Conservation (phyloP, 2,888 invertebrate species). For the Tolmerus cingulatus region DNA sequence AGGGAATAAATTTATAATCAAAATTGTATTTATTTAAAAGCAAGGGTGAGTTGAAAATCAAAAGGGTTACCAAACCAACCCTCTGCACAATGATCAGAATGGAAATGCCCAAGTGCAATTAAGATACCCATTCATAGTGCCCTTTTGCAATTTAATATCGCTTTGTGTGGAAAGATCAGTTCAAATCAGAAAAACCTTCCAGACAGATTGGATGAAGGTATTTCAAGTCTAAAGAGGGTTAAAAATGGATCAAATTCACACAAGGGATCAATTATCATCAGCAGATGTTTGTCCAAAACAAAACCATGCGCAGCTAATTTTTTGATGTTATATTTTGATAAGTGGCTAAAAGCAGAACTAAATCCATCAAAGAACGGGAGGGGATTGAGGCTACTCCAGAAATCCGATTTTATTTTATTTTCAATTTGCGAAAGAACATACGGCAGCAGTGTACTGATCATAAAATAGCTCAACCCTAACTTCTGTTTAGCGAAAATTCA, state of each 20-base stretch:
- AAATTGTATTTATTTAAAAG: neutral
- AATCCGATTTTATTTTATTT: neutral
- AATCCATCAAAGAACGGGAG: neutral
- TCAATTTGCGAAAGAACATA: neutral
- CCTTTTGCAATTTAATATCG: slow-evolving; percentile 18
- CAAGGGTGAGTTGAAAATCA: neutral
- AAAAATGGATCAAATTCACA: neutral
- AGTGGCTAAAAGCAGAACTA: neutral
- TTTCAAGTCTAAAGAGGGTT: neutral
- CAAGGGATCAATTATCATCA: neutral
- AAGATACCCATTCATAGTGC: slow-evolving; percentile 45
- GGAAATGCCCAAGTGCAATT: slow-evolving; percentile 22
- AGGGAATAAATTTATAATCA: neutral
- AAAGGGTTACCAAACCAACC: neutral
- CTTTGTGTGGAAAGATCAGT: neutral
- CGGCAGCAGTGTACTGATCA: no score
- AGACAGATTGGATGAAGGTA: neutral
- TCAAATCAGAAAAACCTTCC: neutral
- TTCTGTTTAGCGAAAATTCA: no score
- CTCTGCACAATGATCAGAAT: neutral
- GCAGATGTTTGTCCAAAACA: neutral
- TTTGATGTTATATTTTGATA: neutral
- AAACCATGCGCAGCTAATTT: neutral
- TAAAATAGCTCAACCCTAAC: no score
- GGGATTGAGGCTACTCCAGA: neutral